Conservation (phyloP, 2,888 invertebrate genomes). For the Drosophila dives region DNA sequence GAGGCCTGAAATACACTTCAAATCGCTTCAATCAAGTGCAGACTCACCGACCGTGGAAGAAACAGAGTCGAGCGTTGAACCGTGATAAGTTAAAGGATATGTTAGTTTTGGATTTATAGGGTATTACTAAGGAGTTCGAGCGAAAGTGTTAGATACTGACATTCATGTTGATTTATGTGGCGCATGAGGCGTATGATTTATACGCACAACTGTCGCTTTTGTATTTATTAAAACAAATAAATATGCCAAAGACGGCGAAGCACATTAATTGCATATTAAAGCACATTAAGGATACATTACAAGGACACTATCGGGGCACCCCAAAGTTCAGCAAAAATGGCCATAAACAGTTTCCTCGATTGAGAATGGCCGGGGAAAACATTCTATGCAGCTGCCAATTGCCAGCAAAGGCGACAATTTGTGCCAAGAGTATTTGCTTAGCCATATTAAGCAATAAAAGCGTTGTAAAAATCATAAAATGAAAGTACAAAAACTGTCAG, state of each 20-base stretch:
- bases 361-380: constrained; percentile 35
- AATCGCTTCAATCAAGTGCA: constrained; percentile 44
- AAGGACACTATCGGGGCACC: constrained; percentile 45
- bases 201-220: constrained; percentile 31
- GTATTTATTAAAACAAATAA: constrained; percentile 63
- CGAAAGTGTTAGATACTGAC: constrained; percentile 30
- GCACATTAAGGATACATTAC: constrained; percentile 66
- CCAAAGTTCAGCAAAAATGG: constrained; percentile 23
- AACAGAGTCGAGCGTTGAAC: constrained; percentile 35
- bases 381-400: constrained; percentile 39
- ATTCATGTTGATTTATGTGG: constrained; percentile 66
- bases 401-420: constrained; percentile 58
- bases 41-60: constrained; percentile 5
- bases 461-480: constrained; percentile 73
- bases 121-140: neutral
- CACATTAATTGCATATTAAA: constrained; percentile 74
- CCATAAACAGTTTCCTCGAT: constrained; percentile 59
- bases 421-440: constrained; percentile 54
- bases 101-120: neutral
- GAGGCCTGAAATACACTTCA: constrained; percentile 16
- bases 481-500: constrained; percentile 56
- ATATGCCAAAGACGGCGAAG: constrained; percentile 39
- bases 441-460: constrained; percentile 76
- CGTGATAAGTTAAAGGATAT: constrained; percentile 25
- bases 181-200: constrained; percentile 61